Conservation (phyloP, 1,140 invertebrate species). For the Polypedilum vanderplanki region DNA sequence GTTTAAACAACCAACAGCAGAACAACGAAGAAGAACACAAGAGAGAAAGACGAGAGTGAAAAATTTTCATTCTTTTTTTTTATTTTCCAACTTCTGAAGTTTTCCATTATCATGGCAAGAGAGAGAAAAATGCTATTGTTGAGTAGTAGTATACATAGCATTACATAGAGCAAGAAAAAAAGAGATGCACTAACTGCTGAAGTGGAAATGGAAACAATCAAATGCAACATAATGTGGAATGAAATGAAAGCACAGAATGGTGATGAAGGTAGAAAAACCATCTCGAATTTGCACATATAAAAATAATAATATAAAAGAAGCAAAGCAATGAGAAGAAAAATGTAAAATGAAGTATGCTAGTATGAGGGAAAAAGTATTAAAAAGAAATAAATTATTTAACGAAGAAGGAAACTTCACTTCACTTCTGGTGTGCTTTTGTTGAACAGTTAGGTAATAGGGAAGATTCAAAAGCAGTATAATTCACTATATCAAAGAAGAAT, state of each 20-base stretch:
- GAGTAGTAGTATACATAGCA: constrained; percentile 3
- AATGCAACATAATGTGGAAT: constrained; percentile 26
- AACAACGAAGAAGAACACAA: neutral
- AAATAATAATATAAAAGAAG: constrained; percentile 3
- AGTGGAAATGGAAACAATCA: constrained; percentile 27
- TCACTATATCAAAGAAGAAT: neutral
- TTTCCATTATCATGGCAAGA: constrained; percentile 7
- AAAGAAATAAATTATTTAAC: constrained; percentile 29
- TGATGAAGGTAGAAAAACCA: neutral
- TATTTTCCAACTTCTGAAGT: neutral
- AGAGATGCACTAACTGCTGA: constrained; percentile 14
- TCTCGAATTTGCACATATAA: neutral
- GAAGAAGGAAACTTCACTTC: neutral
- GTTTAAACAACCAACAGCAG: constrained; percentile 8
- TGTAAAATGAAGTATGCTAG: neutral
- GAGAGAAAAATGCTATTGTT: neutral
- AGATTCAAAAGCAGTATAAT: neutral
- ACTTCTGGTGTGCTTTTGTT: neutral
- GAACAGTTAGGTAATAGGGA: neutral
- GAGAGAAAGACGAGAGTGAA: neutral
- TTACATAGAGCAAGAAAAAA: neutral
- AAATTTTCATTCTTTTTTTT: too few relatives aligned
- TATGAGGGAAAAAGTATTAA: neutral
- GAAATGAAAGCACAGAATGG: neutral
- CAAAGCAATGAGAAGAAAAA: neutral